Conservation (phyloP, 2,113 vertebrate genomes). For the Ornithorhynchus anatinus region DNA sequence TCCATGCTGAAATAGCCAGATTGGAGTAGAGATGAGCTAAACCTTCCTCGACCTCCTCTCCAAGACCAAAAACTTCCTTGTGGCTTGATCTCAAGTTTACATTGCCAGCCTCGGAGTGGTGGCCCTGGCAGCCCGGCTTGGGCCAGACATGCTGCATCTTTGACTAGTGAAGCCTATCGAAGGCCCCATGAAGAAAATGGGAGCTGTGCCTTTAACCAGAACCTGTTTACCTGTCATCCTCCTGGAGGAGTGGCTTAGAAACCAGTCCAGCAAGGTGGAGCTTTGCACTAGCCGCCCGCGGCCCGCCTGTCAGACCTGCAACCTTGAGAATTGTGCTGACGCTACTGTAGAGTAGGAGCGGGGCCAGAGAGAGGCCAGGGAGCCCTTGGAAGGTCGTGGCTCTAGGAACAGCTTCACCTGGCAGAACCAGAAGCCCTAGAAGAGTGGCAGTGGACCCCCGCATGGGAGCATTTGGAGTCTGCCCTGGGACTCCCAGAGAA, state of each 20-base stretch:
- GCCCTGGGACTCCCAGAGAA: too few relatives aligned
- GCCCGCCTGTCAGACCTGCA: slow-evolving; percentile 26
- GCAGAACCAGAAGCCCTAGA: background rate
- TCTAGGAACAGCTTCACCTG: background rate
- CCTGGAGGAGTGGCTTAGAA: slow-evolving; percentile 55
- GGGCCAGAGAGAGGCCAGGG: too few relatives aligned
- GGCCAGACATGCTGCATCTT: too few relatives aligned
- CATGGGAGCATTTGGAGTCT: slow-evolving; percentile 21
- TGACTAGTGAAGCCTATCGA: too few relatives aligned
- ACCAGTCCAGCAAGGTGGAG: slow-evolving; percentile 51
- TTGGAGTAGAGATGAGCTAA: too few relatives aligned
- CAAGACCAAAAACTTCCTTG: too few relatives aligned
- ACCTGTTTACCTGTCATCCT: slow-evolving; percentile 49
- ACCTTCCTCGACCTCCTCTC: too few relatives aligned
- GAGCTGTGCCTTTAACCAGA: slow-evolving; percentile 47
- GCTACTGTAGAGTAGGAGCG: slow-evolving; percentile 44
- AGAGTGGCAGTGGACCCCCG: slow-evolving; percentile 1
- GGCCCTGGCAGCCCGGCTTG: too few relatives aligned
- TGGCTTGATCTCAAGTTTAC: too few relatives aligned
- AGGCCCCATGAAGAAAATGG: slow-evolving; percentile 31
- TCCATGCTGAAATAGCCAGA: too few relatives aligned
- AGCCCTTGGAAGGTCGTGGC: too few relatives aligned
- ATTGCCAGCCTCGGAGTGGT: too few relatives aligned
- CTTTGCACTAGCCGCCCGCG: slow-evolving; percentile 38
- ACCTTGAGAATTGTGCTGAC: slow-evolving; percentile 9